Evolutionary conservation across 2,113 vertebrate species (phyloP).

Genomic region (Lepus americanus): DNA sequence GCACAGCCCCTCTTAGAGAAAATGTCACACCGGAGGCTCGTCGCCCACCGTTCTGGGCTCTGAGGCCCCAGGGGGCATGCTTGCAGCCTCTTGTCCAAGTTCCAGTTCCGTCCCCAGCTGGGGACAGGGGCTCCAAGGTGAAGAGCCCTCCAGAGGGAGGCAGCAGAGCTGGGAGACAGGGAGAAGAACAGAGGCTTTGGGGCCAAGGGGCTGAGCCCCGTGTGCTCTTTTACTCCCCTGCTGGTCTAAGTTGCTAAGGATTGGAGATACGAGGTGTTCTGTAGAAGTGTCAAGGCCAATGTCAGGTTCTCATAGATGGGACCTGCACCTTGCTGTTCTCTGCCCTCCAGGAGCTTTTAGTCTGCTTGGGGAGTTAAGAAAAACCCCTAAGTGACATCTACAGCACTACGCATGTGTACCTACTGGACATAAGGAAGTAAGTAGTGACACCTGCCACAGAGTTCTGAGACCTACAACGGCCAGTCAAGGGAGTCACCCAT

Average conservation of each 20-base stretch:
- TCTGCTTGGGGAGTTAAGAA: neutral
- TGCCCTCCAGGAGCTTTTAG: neutral
- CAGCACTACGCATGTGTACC: neutral
- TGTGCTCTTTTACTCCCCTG: accelerated
- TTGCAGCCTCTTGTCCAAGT: neutral
- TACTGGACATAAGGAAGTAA: neutral
- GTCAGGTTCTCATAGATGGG: neutral
- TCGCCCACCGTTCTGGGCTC: neutral
- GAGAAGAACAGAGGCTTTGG: neutral
- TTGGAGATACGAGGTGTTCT: neutral
- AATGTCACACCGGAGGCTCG: neutral
- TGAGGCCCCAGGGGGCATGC: accelerated
- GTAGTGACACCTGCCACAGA: neutral
- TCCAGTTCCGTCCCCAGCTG: neutral
- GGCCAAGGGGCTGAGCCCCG: neutral
- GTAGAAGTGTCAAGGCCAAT: neutral
- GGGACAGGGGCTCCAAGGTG: neutral
- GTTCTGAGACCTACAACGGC: neutral
- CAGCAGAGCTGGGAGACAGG: accelerated
- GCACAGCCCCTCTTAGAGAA: neutral
- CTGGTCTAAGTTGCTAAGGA: neutral
- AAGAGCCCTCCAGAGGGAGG: neutral
- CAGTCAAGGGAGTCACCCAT: neutral
- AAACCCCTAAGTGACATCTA: neutral
- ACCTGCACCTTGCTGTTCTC: neutral